Percentiles rank a stretch among this genome's conserved stretches.
These are phyloP conservation scores for Eretmocerus hayati DNA, from an alignment of 2,888 invertebrate species.

Conservation along the genomic window DNA sequence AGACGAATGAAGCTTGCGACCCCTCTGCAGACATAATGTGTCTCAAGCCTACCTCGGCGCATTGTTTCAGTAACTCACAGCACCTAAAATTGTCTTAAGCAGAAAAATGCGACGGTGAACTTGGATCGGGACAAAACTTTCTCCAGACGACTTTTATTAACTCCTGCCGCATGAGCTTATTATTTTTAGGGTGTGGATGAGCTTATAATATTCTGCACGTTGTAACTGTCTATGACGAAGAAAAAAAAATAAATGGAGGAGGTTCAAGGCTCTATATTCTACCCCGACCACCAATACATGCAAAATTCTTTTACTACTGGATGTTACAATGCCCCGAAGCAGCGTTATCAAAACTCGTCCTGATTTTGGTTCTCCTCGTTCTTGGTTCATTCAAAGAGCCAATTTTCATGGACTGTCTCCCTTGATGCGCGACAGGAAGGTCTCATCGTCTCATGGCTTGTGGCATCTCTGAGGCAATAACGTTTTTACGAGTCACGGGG, in stretches of 20 bases:
- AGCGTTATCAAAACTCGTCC: conserved; percentile 23
- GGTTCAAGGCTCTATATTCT: too few species aligned
- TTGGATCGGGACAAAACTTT: conserved; percentile 30
- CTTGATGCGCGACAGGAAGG: conserved; percentile 17
- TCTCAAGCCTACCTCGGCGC: too few species aligned
- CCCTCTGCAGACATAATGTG: conserved; percentile 19
- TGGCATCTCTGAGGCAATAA: conserved; percentile 40
- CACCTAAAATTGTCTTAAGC: too few species aligned
- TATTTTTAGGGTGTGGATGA: too few species aligned
- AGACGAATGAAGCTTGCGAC: conserved; percentile 42
- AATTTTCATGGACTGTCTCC: conserved; percentile 26
- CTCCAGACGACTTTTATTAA: conserved; percentile 33
- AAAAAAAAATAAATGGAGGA: too few species aligned
- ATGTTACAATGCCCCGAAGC: conserved; percentile 8
- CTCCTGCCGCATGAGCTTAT: conserved; percentile 25
- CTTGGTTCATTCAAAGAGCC: conserved; percentile 6
- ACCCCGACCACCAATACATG: too few species aligned
- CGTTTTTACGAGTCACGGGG: conserved; percentile 42
- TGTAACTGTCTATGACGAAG: too few species aligned
- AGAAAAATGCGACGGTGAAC: too few species aligned
- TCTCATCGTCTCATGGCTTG: conserved; percentile 18
- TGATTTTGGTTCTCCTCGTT: conserved; percentile 11
- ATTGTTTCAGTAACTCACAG: too few species aligned
- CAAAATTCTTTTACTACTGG: conserved; percentile 12
- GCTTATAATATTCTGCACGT: too few species aligned